phyloP scores from a whole-genome alignment of 2,113 vertebrate genomes.

The Oreochromis niloticus region DNA sequence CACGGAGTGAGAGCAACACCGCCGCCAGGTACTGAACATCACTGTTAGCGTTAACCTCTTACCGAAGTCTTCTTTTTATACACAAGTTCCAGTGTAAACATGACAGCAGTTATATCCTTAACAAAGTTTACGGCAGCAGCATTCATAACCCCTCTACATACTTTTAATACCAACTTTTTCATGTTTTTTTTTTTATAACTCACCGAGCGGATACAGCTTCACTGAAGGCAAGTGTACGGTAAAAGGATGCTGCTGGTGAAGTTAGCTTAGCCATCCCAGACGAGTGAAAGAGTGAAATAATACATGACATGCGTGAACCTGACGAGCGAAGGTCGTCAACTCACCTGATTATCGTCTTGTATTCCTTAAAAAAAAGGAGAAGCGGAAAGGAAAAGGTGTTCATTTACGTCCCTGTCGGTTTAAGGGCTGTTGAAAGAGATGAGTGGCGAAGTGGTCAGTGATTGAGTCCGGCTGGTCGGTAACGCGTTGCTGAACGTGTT shows the following conservation, averaged over 20 bases:
- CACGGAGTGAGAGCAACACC: not conserved
- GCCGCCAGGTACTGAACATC: not conserved
- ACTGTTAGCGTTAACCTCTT: not conserved
- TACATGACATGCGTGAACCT: not conserved
- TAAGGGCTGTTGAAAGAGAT: slow-evolving; percentile 11
- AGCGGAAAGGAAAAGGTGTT: not conserved
- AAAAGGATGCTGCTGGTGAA: not conserved
- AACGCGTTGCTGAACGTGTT: slow-evolving; percentile 12
- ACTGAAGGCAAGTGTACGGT: not conserved
- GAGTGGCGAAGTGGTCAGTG: slow-evolving; percentile 7
- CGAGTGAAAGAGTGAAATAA: not conserved
- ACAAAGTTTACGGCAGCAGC: not conserved
- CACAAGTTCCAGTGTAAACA: not conserved
- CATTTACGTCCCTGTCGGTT: slow-evolving; percentile 32
- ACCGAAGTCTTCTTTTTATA: not conserved
- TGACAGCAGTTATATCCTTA: not conserved
- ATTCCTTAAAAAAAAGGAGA: not conserved
- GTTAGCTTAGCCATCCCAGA: slow-evolving; percentile 33
- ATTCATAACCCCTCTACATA: not conserved
- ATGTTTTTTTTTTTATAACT: not conserved
- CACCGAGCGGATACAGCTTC: not conserved
- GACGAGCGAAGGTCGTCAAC: slow-evolving; percentile 9
- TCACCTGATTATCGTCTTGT: slow-evolving; percentile 32
- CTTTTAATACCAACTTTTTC: not conserved
- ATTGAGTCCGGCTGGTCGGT: slow-evolving; percentile 5